Evolutionary conservation across 2,113 vertebrate species (phyloP).

Genomic region (Pachycephala philippinensis): DNA sequence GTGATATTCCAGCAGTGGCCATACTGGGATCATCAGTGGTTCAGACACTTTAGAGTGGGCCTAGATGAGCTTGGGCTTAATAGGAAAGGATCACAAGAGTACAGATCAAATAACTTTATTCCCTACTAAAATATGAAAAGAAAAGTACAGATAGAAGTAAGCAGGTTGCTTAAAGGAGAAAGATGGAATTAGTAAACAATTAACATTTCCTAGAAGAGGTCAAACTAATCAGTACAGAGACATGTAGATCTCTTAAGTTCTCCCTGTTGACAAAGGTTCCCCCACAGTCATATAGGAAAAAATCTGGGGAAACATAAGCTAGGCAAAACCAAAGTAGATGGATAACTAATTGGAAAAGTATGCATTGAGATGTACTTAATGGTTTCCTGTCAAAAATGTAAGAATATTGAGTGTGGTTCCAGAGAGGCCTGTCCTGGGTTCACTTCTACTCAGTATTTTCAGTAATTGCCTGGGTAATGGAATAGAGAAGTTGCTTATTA

Average conservation of each 20-base stretch:
- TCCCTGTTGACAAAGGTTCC: background rate
- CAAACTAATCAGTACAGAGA: background rate
- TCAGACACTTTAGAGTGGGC: background rate
- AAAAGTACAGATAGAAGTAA: background rate
- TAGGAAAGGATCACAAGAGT: background rate
- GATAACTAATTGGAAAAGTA: constrained; percentile 24
- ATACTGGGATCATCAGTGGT: background rate
- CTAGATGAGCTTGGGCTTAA: background rate
- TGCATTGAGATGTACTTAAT: constrained; percentile 4
- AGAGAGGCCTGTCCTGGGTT: constrained; percentile 19
- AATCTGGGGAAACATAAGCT: background rate
- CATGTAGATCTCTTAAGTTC: background rate
- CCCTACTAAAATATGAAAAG: background rate
- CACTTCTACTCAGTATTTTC: constrained; percentile 32
- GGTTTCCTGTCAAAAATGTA: constrained; percentile 38
- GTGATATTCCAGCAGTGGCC: background rate
- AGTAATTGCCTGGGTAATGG: constrained; percentile 48
- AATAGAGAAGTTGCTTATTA: constrained; percentile 50
- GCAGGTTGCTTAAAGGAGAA: background rate
- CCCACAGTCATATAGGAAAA: background rate
- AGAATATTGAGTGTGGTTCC: constrained; percentile 10
- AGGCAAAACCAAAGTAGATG: background rate
- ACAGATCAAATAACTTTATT: background rate
- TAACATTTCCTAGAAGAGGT: background rate
- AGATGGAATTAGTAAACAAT: background rate